Conservation (phyloP, 2,113 vertebrate species). For the Camelus dromedarius region DNA sequence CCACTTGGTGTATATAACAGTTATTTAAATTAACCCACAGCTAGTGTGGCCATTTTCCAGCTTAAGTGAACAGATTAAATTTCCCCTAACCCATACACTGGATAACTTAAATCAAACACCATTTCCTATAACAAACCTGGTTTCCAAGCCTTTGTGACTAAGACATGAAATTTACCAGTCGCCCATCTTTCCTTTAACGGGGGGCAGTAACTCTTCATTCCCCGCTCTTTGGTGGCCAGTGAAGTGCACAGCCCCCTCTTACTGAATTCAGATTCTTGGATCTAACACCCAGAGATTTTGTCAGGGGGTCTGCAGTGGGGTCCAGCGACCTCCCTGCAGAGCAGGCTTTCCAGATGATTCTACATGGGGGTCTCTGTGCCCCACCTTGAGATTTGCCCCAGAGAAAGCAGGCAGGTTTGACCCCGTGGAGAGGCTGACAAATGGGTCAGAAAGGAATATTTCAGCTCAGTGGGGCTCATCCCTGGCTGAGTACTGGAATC, state of each 20-base stretch:
- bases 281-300: background rate
- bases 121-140: background rate
- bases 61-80: constrained; percentile 23
- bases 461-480: background rate
- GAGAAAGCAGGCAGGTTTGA: background rate
- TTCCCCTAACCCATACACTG: background rate
- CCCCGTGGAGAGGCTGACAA: background rate
- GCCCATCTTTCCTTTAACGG: background rate
- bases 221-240: background rate
- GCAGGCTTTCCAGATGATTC: background rate
- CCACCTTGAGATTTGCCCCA: background rate
- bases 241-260: background rate
- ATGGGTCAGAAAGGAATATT: background rate
- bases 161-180: background rate
- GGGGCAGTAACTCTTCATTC: background rate
- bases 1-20: background rate
- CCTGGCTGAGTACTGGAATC: background rate
- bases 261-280: background rate
- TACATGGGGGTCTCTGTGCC: background rate
- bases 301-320: background rate
- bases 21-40: constrained; percentile 11
- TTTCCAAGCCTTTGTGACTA: background rate
- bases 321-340: background rate
- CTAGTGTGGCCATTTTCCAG: background rate
- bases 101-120: constrained; percentile 27